Base-by-base conservation (phyloP, 1,140 invertebrate species). In the Bombus sibiricus region DNA sequence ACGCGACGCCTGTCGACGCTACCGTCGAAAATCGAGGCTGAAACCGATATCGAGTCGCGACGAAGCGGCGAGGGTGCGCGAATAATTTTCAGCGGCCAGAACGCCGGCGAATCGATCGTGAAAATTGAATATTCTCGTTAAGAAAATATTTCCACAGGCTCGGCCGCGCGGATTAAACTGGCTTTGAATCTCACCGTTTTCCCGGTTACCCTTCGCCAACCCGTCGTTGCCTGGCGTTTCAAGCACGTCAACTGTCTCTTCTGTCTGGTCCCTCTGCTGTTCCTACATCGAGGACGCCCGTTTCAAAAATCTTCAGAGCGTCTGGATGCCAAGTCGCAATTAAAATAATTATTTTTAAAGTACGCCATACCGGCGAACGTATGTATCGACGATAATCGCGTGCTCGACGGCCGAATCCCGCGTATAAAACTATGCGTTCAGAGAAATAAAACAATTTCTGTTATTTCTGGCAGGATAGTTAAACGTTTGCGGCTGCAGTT, bases 91-190 rank as follows among this genome's bases (percentile, higher is more conserved):
- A 79, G 34, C 74, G 66, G 71, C 28, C 76, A 57, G 76, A 59
- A 59, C 76, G 68, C 3, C 32, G 25, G 73, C 47, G 80, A 78
- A 89, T 88, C 91, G 89, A 92, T 92, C 87, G 82, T 68, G 69
- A 85, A 91, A 90, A 92, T 92, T 90, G 89, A 91, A 91, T 90
- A 92, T 91, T 91, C 90, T 89, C 87, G 88, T 89, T 90, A 87
- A 86, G 88, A 88, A 91, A 89, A 91, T 85, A 91, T 89, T 89
- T 89, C 85, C 88, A 88, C 80, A 79, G 81, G 74, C 69, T 75
- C 78, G 84, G 25, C 74, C 59, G 83, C 41, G 62, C 71, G 84
- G 86, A 86, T 88, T 88, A 82, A 85, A 83, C 79, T 59, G 74
- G 84, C 86, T 88, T 86, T 82, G 84, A 88, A 86, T 86, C 80